These are phyloP conservation scores for Globodera rostochiensis DNA, from an alignment of 1,140 invertebrate genomes.

Conservation along the genomic window DNA sequence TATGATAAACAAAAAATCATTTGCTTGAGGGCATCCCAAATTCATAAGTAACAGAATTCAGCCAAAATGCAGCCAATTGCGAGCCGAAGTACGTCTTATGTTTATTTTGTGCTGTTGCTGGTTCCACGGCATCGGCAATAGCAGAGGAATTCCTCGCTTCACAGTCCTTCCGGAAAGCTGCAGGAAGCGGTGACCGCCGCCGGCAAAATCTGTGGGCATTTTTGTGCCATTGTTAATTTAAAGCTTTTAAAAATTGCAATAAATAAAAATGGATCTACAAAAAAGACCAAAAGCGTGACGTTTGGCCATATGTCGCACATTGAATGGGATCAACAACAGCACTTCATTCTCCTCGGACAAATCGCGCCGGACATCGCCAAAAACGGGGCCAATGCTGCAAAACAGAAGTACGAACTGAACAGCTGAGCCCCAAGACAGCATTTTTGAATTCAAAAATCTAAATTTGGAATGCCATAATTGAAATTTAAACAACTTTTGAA, in stretches of 20 bases:
- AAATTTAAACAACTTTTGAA: not conserved
- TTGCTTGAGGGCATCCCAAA: too few relatives aligned
- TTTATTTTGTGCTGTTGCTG: not conserved
- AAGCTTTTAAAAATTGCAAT: too few relatives aligned
- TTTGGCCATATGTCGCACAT: not conserved
- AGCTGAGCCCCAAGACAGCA: too few relatives aligned
- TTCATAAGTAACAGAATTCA: not conserved
- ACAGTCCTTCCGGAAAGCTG: not conserved
- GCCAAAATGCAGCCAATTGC: not conserved
- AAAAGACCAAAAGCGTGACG: not conserved
- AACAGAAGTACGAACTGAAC: not conserved
- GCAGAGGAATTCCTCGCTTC: not conserved
- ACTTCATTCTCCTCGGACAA: not conserved
- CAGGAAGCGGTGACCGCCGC: not conserved
- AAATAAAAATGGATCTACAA: not conserved
- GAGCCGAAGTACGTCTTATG: not conserved
- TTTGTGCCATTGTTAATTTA: too few relatives aligned
- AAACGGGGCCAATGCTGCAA: not conserved
- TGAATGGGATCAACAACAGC: not conserved
- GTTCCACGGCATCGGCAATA: not conserved
- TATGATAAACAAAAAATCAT: too few relatives aligned
- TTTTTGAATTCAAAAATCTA: too few relatives aligned
- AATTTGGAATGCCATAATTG: not conserved
- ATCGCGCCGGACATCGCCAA: not conserved
- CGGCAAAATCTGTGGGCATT: not conserved